Conservation (phyloP, 2,797 vertebrate genomes). For the Peromyscus eremicus region DNA sequence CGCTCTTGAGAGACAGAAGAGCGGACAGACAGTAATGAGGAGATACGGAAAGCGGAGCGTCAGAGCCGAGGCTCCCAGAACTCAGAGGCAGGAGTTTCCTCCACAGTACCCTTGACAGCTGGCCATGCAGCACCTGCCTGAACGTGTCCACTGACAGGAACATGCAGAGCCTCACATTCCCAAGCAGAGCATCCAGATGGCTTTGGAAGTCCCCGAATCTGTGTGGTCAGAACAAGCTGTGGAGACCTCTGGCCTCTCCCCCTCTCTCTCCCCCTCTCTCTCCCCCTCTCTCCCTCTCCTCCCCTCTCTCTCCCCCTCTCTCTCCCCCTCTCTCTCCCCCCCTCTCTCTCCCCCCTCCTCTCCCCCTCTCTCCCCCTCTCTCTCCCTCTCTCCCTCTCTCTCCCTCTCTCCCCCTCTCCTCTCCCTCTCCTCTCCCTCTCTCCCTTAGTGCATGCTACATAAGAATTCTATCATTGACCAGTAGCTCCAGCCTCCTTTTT, state of each 20-base stretch:
- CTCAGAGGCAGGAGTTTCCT: conserved; percentile 57
- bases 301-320: neutral
- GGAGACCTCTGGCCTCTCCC: neutral
- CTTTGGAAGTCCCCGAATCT: conserved; percentile 48
- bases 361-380: too few species aligned
- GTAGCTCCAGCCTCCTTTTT: neutral
- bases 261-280: neutral
- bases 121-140: conserved; percentile 64
- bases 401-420: neutral
- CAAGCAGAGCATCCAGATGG: neutral
- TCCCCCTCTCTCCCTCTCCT: neutral
- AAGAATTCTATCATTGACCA: neutral
- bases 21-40: neutral
- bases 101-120: conserved; percentile 64
- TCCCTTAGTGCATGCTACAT: neutral
- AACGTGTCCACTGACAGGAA: conserved; percentile 20
- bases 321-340: neutral
- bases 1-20: neutral
- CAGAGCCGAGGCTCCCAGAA: conserved; percentile 38
- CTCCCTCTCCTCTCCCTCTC: neutral
- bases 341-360: neutral
- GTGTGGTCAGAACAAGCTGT: neutral
- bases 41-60: neutral
- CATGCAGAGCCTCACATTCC: conserved; percentile 44
- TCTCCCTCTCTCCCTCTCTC: neutral